phyloP scores from a whole-genome alignment of 2,113 vertebrate species.

The Macroglossus sobrinus region DNA sequence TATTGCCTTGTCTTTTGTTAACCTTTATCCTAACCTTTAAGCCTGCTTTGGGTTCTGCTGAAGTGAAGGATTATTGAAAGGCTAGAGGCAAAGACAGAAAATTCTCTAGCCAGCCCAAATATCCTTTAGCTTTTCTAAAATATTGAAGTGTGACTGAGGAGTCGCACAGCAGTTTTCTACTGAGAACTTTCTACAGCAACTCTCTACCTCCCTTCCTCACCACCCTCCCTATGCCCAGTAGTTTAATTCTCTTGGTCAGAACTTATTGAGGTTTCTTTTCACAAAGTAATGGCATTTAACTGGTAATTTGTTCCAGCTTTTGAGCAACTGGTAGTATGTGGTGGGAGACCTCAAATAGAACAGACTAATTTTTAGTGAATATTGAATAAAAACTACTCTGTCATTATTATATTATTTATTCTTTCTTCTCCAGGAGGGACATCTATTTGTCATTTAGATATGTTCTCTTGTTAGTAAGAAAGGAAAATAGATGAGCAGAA shows the following conservation, averaged over 20 bases:
- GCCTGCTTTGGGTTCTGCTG: neutral
- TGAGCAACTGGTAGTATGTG: slow-evolving; percentile 62
- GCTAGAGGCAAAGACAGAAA: neutral
- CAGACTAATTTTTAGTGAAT: slow-evolving; percentile 62
- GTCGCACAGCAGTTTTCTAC: neutral
- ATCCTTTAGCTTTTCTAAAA: slow-evolving; percentile 15
- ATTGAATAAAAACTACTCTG: slow-evolving; percentile 69
- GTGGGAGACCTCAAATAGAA: slow-evolving; percentile 67
- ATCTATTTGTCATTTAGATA: slow-evolving; percentile 70
- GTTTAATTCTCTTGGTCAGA: slow-evolving; percentile 5
- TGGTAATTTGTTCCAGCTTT: slow-evolving; percentile 59
- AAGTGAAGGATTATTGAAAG: slow-evolving; percentile 25
- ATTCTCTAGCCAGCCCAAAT: slow-evolving; percentile 14
- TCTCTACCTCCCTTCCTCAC: neutral
- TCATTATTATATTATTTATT: slow-evolving; percentile 72
- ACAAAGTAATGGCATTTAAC: slow-evolving; percentile 67
- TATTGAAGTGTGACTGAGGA: neutral
- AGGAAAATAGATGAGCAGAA: slow-evolving; percentile 63
- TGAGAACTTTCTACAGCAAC: neutral
- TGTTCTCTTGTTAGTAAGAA: slow-evolving; percentile 68
- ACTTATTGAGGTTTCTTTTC: slow-evolving; percentile 60
- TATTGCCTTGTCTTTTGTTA: neutral
- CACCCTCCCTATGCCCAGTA: neutral
- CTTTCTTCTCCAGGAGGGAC: slow-evolving; percentile 64
- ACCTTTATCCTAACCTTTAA: neutral